Conservation (phyloP, 2,797 vertebrate genomes). For the Anniella stebbinsi region DNA sequence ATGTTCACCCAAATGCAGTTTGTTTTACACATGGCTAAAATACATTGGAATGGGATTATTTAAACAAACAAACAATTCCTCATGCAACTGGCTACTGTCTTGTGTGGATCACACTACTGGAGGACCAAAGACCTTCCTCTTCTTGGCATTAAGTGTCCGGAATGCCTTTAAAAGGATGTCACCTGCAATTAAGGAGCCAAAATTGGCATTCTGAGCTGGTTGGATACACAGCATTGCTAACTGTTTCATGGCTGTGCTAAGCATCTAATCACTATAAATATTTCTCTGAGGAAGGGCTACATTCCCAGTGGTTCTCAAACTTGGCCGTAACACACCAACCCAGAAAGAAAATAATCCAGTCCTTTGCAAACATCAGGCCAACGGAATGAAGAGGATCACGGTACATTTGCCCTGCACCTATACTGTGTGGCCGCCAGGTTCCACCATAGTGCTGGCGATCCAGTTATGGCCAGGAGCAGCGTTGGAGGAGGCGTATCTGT, state of each 20-base stretch:
- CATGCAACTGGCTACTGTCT: not conserved
- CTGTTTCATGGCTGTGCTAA: not conserved
- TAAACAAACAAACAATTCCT: not conserved
- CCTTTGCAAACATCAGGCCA: too few species aligned
- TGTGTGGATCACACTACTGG: not conserved
- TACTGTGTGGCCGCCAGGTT: not conserved
- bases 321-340: not conserved
- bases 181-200: not conserved
- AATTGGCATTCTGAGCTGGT: not conserved
- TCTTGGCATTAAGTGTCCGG: too few species aligned
- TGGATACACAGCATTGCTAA: not conserved
- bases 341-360: not conserved
- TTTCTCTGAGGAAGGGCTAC: not conserved
- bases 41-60: not conserved
- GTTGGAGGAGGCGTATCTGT: too few species aligned
- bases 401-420: not conserved
- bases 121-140: not conserved
- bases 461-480: too few species aligned
- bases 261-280: not conserved
- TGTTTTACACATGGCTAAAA: conserved; percentile 4
- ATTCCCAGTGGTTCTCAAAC: not conserved
- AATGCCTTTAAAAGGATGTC: not conserved
- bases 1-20: not conserved
- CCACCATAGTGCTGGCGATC: not conserved
- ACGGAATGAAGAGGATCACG: too few species aligned